These are phyloP conservation scores for Helicoverpa zea DNA, from an alignment of 1,140 invertebrate genomes.

Conservation along the genomic window DNA sequence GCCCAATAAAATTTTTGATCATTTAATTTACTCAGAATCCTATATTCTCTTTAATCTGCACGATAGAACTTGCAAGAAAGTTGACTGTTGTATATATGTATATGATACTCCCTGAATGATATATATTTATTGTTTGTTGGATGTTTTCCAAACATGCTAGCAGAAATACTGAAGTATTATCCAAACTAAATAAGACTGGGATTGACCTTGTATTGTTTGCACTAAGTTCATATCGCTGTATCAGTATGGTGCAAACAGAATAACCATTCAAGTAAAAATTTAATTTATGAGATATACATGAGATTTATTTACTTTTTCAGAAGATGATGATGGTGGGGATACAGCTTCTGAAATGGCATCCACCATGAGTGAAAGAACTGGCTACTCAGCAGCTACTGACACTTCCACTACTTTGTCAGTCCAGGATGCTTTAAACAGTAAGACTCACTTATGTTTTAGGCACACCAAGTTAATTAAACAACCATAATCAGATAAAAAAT, in stretches of 20 bases:
- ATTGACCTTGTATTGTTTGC: neutral
- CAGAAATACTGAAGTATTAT: neutral
- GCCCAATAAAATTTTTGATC: no score
- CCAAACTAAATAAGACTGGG: neutral
- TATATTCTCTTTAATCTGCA: no score
- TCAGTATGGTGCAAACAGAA: no score
- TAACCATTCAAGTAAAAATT: no score
- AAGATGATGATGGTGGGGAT: slow-evolving; percentile 79
- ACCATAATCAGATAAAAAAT: neutral
- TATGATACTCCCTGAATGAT: neutral
- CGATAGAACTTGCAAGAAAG: neutral
- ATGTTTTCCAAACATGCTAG: neutral
- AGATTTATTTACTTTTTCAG: slow-evolving; percentile 19
- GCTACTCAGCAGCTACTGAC: slow-evolving; percentile 78
- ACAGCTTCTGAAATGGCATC: slow-evolving; percentile 80
- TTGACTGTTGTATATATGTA: neutral
- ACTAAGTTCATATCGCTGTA: no score
- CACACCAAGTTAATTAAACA: neutral
- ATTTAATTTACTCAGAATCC: no score
- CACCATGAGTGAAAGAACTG: slow-evolving; percentile 80
- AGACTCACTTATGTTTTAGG: slow-evolving; percentile 42
- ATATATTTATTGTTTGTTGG: neutral
- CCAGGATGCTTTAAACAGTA: slow-evolving; percentile 83
- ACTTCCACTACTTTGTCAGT: slow-evolving; percentile 79
- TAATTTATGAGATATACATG: no score